These are phyloP conservation scores for Eulemur rubriventer DNA, from an alignment of 2,797 vertebrate species.

Conservation along the genomic window DNA sequence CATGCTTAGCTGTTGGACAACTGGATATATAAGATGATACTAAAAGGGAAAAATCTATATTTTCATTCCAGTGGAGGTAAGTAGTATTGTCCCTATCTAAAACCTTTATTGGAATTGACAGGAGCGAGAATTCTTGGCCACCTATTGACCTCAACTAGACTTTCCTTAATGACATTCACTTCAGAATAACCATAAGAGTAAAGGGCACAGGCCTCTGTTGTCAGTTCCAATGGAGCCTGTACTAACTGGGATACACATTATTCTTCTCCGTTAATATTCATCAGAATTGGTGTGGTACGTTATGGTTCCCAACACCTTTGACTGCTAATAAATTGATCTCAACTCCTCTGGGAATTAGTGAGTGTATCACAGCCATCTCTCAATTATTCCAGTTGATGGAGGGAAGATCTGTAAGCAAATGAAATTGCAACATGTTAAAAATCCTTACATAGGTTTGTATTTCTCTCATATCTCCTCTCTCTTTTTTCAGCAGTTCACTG, in stretches of 20 bases:
- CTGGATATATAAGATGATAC: background rate
- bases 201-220: background rate
- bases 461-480: background rate
- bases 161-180: constrained; percentile 51
- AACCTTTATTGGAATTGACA: constrained; percentile 61
- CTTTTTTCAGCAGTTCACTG: background rate
- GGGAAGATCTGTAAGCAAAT: background rate
- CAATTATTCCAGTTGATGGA: background rate
- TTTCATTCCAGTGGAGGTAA: constrained; percentile 46
- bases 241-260: background rate
- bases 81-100: constrained; percentile 33
- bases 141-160: constrained; percentile 45
- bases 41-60: constrained; percentile 3
- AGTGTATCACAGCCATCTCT: background rate
- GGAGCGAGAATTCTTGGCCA: constrained; percentile 49
- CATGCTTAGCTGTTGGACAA: background rate
- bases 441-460: background rate
- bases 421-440: background rate
- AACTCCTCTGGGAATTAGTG: constrained; percentile 7
- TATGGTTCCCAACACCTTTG: background rate
- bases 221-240: background rate
- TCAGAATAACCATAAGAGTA: constrained; percentile 27
- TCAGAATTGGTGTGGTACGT: background rate
- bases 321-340: constrained; percentile 21
- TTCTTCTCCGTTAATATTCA: constrained; percentile 34